Conservation (phyloP, 2,113 vertebrate genomes). For the Ceyx cyanopectus region DNA sequence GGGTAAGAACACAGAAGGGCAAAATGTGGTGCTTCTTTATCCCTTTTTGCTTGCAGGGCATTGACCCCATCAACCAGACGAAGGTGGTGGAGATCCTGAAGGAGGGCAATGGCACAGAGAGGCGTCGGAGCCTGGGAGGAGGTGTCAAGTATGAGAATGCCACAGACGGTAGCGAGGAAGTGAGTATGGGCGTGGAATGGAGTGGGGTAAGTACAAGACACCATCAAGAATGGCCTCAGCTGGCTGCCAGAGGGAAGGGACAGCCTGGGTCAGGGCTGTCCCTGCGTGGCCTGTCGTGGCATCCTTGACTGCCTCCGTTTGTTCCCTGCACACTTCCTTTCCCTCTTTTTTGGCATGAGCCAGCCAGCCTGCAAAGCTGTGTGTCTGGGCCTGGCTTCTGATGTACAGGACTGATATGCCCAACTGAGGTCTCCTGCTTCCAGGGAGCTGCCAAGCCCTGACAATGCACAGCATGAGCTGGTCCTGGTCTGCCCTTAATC, state of each 20-base stretch:
- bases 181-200: slow-evolving; percentile 97
- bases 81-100: slow-evolving; percentile 97
- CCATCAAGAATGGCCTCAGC: slow-evolving; percentile 77
- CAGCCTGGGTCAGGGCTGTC: slow-evolving; percentile 42
- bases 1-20: neutral
- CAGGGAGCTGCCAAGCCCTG: neutral
- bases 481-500: slow-evolving; percentile 40
- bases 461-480: slow-evolving; percentile 15
- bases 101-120: slow-evolving; percentile 86
- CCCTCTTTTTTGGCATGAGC: slow-evolving; percentile 20
- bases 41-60: slow-evolving; percentile 80
- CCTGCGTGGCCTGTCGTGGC: slow-evolving; percentile 67
- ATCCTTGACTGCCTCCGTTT: slow-evolving; percentile 64
- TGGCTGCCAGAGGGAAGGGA: slow-evolving; percentile 59
- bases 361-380: neutral
- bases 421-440: neutral
- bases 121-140: slow-evolving; percentile 84
- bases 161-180: slow-evolving; percentile 94
- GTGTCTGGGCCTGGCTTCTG: slow-evolving; percentile 20
- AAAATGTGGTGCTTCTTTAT: neutral
- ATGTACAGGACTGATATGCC: neutral
- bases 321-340: slow-evolving; percentile 51
- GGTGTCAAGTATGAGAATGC: slow-evolving; percentile 93
- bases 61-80: slow-evolving; percentile 93
- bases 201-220: slow-evolving; percentile 98